Percentiles rank a stretch among this genome's conserved stretches.
Evolutionary conservation across 2,797 vertebrate species (phyloP).

Genomic region (Scleropages formosus): DNA sequence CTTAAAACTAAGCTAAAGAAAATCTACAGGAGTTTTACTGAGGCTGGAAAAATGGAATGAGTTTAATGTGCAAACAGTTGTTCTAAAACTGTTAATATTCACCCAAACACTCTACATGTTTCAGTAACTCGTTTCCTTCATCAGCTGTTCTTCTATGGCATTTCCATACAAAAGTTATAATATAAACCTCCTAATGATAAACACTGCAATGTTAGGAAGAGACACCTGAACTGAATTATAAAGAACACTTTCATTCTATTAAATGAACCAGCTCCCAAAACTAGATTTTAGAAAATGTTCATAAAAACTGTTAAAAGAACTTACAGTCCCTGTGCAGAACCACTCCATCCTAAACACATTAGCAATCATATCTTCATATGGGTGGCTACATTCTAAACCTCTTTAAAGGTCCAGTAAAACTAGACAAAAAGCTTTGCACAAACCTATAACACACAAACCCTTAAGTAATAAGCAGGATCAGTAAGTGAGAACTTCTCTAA

Average conservation of each 20-base stretch:
- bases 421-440: conserved; percentile 12
- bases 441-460: conserved; percentile 12
- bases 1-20: not conserved
- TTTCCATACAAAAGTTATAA: not conserved
- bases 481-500: not conserved
- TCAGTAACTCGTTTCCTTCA: conserved; percentile 11
- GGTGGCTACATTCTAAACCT: not conserved
- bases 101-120: not conserved
- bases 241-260: not conserved
- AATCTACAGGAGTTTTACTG: not conserved
- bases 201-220: conserved; percentile 7
- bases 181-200: conserved; percentile 16
- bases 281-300: not conserved
- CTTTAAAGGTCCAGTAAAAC: not conserved
- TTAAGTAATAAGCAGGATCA: not conserved
- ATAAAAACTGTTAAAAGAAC: conserved; percentile 12
- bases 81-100: conserved; percentile 19
- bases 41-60: not conserved
- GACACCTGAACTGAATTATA: not conserved
- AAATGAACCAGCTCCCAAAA: not conserved
- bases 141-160: not conserved
- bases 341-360: not conserved
- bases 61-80: not conserved
- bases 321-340: not conserved
- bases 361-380: not conserved